Base-by-base conservation (phyloP, 1,140 invertebrate species). In the Cydia strobilella region DNA sequence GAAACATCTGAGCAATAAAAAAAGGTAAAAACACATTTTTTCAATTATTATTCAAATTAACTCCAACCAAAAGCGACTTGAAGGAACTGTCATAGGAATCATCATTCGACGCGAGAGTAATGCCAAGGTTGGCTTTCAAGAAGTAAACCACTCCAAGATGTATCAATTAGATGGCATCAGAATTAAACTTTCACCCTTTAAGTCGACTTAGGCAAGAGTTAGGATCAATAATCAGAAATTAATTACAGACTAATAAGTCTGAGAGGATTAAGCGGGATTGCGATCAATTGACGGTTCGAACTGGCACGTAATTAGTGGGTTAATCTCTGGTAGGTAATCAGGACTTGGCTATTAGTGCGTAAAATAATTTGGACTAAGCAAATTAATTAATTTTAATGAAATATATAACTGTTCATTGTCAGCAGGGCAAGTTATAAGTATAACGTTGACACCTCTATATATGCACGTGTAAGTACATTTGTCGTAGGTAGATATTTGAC, bases 221-320 rank as follows among this genome's bases (percentile, higher is more conserved):
- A 69, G 65, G 31, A 69, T 69, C 65, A 69, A 69, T 69, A 35
- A 69, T 35, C 65, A 35, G 65, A 35, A 69, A 69, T 69, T 69
- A 69, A 69, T 39, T 69, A 69, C 27, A 69, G 31, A n/a, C n/a
- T 69, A 42, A 69, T 69, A 42, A 69, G 31, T n/a, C 27, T 69
- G n/a, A 31, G 31, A 35, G 65, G 65, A 69, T 69, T 69, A 69
- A 31, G n/a, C 2, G 65, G 65, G 65, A 35, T 69, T 69, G 27
- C 65, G 27, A 35, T 69, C 54, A 69, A 69, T 69, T 35, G 27
- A 31, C 65, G 27, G 65, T 69, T 69, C 20, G 35, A 69, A 35
- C 65, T 18, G 65, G 65, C 31, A 20, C n/a, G 65, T 69, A 69
- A 69, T 69, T 69, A 69, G 65, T 20, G 31, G n/a, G 31, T n/a